These are phyloP conservation scores for Imbricaverruca yamaguchii DNA, from an alignment of 2,888 invertebrate species.

Conservation along the genomic window DNA sequence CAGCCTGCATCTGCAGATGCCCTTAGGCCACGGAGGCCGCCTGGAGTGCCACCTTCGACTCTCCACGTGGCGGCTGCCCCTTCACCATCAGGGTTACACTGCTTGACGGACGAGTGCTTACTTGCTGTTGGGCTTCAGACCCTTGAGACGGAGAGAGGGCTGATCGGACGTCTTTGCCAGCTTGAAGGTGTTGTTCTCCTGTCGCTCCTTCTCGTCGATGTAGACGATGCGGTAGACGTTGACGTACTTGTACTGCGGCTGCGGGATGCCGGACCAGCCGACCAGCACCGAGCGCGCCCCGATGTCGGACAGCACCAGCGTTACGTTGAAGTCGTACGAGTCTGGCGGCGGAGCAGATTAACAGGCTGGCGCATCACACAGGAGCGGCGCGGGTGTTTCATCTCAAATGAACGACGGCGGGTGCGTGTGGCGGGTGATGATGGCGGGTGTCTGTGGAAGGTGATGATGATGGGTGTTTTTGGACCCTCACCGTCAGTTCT, in stretches of 20 bases:
- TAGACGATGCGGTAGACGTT: conserved; percentile 80
- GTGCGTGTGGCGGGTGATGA: too few relatives aligned
- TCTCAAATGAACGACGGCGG: conserved; percentile 43
- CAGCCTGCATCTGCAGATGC: too few relatives aligned
- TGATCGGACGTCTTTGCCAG: conserved; percentile 64
- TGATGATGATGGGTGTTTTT: too few relatives aligned
- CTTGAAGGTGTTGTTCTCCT: conserved; percentile 59
- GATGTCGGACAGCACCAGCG: conserved; percentile 63
- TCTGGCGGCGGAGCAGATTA: conserved; percentile 45
- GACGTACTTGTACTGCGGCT: conserved; percentile 81
- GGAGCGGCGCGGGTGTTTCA: conserved; percentile 36
- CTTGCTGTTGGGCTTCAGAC: conserved; percentile 64
- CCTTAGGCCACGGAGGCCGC: too few relatives aligned
- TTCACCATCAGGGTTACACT: too few relatives aligned
- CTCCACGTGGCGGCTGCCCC: too few relatives aligned
- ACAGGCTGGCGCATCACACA: too few relatives aligned
- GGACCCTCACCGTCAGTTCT: too few relatives aligned
- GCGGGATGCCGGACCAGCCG: conserved; percentile 74
- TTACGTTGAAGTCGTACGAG: conserved; percentile 73
- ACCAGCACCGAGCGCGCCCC: conserved; percentile 70
- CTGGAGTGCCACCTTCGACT: too few relatives aligned
- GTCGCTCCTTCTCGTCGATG: conserved; percentile 63
- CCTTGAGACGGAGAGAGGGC: conserved; percentile 56
- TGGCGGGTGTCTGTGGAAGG: too few relatives aligned
- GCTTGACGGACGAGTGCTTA: conserved; percentile 32